Conservation (phyloP, 2,888 invertebrate species). For the Cantharis lateralis region DNA sequence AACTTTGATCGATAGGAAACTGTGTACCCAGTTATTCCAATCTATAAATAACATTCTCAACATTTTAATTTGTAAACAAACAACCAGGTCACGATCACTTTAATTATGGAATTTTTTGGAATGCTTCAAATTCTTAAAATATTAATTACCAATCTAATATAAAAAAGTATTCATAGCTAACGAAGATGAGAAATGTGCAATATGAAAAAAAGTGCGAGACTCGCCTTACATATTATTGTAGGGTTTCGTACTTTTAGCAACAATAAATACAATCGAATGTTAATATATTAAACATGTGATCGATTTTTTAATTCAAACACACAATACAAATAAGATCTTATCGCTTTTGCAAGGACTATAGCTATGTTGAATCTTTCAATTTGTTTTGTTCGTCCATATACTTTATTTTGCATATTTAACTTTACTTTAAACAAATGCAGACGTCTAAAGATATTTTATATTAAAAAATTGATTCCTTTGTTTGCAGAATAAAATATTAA, state of each 20-base stretch:
- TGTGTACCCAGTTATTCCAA: background rate
- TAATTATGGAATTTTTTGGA: background rate
- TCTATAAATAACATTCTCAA: background rate
- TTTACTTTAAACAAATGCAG: background rate
- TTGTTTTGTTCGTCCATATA: constrained; percentile 23
- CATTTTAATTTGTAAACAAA: background rate
- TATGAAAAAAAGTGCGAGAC: background rate
- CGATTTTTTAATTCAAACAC: constrained; percentile 10
- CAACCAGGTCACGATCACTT: background rate
- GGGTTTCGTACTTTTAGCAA: background rate
- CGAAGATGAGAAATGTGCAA: background rate
- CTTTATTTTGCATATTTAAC: constrained; percentile 4
- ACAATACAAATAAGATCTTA: constrained; percentile 22
- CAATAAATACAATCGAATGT: background rate
- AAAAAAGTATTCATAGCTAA: background rate
- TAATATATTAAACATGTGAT: constrained; percentile 6
- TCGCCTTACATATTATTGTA: background rate
- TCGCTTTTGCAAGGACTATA: constrained; percentile 15
- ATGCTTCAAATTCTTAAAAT: background rate
- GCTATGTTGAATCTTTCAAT: constrained; percentile 22
- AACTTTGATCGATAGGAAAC: background rate
- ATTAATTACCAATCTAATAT: background rate
- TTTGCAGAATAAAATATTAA: background rate
- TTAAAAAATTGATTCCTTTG: background rate
- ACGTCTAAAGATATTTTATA: background rate